These are phyloP conservation scores for Vombatus ursinus DNA, from an alignment of 2,113 vertebrate species.

Conservation along the genomic window DNA sequence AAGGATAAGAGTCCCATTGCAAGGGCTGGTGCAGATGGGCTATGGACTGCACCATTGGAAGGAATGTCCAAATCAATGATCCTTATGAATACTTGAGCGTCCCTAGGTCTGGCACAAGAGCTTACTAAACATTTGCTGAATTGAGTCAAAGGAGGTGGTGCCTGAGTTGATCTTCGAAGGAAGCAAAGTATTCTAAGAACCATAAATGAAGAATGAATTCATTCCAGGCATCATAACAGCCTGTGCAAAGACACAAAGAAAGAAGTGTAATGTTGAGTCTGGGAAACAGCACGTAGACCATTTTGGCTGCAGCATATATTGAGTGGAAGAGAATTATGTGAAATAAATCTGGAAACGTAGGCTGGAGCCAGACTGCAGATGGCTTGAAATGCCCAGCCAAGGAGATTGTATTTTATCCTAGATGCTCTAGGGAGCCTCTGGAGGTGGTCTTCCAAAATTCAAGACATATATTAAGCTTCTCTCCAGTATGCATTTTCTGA, in stretches of 20 bases:
- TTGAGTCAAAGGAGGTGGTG: neutral
- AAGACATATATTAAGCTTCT: neutral
- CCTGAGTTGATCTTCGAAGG: neutral
- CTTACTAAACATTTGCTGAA: neutral
- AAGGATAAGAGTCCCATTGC: neutral
- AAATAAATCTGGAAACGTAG: neutral
- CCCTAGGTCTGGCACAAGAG: neutral
- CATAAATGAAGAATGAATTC: neutral
- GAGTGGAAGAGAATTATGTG: neutral
- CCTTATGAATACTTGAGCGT: neutral
- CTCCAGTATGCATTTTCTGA: neutral
- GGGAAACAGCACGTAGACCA: neutral
- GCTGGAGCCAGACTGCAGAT: neutral
- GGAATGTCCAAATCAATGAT: neutral
- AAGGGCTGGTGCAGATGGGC: neutral
- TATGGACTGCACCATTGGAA: neutral
- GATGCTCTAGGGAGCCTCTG: neutral
- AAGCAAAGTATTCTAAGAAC: neutral
- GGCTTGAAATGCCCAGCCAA: neutral
- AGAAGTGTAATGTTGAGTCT: neutral
- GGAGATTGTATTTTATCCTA: neutral
- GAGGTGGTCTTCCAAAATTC: neutral
- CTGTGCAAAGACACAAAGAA: neutral
- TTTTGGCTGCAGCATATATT: neutral
- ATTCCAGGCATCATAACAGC: neutral